Evolutionary conservation across 2,888 invertebrate genomes (phyloP), one percentile per base, ranked within the genome.

Genomic region (Brachyptera risi): DNA sequence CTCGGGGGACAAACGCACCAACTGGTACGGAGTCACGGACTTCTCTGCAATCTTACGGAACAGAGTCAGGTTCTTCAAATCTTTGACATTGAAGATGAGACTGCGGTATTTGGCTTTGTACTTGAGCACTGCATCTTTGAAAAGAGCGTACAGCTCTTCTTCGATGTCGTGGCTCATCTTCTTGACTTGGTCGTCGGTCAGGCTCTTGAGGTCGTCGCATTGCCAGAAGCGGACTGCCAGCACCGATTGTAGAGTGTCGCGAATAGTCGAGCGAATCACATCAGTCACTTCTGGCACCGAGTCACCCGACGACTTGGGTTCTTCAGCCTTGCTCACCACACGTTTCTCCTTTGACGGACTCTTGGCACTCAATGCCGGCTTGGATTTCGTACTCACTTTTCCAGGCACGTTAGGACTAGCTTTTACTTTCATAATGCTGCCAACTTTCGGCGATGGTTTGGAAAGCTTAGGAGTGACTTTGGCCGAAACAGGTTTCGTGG

Each of bases 61-160:
- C 1, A 94, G 75, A 0, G 92, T 92, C 65, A 90, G 81, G 78
- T 97, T 97, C 73, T 95, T 96, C 1, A 87, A 81, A 74, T 97
- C 96, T 72, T 90, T 92, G 63, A 96, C 90, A 74, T 96, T 96
- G 72, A 96, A 96, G 73, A 93, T 86, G 0, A 96, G 80, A 63
- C 92, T 93, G 58, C 96, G 80, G 71, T 94, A 96, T 76, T 95
- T 96, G 4, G 90, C 86, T 73, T 92, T 92, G 75, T 96, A 96
- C 73, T 94, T 96, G 63, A 86, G 81, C 4, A 89, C 91, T 1
- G 88, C 89, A 68, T 92, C 92, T 38, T 70, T 69, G 72, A 93
- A 95, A 62, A 87, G 81, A 68, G 86, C 85, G 72, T 85, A 91
- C 72, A 97, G 77, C 74, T 96, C 93, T 3, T 84, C 80, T 73